These are phyloP conservation scores for Synaphobranchus kaupii DNA, from an alignment of 2,797 vertebrate species.

Conservation along the genomic window DNA sequence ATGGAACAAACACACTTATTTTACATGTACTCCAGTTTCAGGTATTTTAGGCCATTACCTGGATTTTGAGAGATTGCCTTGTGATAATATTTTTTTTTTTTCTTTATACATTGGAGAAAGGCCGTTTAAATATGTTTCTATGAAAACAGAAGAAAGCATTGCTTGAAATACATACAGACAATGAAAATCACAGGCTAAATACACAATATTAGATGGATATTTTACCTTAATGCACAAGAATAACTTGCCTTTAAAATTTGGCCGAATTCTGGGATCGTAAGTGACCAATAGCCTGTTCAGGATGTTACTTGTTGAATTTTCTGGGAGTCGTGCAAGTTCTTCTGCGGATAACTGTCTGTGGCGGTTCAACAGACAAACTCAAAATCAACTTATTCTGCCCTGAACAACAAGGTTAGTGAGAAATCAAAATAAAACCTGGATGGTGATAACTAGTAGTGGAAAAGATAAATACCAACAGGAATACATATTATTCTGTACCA, in stretches of 20 bases:
- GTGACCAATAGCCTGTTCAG: constrained; percentile 88
- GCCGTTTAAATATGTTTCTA: background rate
- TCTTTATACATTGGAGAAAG: no score
- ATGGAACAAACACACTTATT: background rate
- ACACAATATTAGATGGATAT: constrained; percentile 2
- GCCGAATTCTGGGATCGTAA: constrained; percentile 93
- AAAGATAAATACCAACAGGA: background rate
- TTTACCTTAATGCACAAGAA: background rate
- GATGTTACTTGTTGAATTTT: constrained; percentile 94
- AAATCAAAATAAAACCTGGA: background rate
- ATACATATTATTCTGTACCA: background rate
- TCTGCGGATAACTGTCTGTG: constrained; percentile 86
- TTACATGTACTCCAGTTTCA: no score
- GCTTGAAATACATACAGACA: constrained; percentile 12
- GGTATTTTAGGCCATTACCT: no score
- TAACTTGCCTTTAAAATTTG: constrained; percentile 93
- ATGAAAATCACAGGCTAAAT: constrained; percentile 23
- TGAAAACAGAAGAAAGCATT: background rate
- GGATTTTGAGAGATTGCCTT: no score
- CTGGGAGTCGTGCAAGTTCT: constrained; percentile 88
- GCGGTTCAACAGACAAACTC: constrained; percentile 31
- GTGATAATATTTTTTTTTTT: no score
- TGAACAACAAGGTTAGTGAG: background rate
- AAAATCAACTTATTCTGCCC: background rate
- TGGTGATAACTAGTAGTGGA: background rate